Evolutionary conservation across 1,140 invertebrate genomes (phyloP).

Genomic region (Bombus affinis): DNA sequence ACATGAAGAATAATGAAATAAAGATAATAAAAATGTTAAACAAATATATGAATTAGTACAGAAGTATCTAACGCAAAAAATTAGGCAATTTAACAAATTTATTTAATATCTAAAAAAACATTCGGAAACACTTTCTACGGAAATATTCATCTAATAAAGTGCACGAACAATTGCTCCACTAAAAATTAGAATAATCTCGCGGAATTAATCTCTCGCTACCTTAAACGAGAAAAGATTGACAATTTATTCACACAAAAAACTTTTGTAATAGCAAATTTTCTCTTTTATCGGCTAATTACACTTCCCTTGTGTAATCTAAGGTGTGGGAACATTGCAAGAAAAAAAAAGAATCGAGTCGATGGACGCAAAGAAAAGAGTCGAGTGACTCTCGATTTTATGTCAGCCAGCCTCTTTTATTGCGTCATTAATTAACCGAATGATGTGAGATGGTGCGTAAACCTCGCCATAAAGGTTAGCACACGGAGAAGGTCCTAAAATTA

Average conservation of each 20-base stretch:
- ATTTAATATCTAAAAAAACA: background rate
- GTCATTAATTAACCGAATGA: constrained; percentile 52
- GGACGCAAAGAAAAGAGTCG: background rate
- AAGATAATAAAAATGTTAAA: too few relatives aligned
- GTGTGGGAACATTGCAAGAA: background rate
- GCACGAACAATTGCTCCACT: background rate
- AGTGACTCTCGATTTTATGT: constrained; percentile 44
- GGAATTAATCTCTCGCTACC: background rate
- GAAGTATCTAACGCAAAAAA: background rate
- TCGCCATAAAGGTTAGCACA: constrained; percentile 41
- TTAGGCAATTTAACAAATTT: background rate
- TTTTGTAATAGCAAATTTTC: background rate
- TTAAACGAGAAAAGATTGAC: background rate
- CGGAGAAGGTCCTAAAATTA: constrained; percentile 29
- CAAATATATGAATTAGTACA: too few relatives aligned
- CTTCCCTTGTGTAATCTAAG: background rate
- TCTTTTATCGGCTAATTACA: background rate
- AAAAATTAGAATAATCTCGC: background rate
- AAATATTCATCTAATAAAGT: background rate
- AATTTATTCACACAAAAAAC: background rate
- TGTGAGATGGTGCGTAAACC: constrained; percentile 45
- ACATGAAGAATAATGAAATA: background rate
- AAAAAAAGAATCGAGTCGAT: constrained; percentile 6
- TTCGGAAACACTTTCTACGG: background rate
- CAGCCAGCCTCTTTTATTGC: constrained; percentile 34